Evolutionary conservation across 2,888 invertebrate genomes (phyloP), one percentile per base, ranked within the genome.

Genomic region (Odontocolon sp.): DNA sequence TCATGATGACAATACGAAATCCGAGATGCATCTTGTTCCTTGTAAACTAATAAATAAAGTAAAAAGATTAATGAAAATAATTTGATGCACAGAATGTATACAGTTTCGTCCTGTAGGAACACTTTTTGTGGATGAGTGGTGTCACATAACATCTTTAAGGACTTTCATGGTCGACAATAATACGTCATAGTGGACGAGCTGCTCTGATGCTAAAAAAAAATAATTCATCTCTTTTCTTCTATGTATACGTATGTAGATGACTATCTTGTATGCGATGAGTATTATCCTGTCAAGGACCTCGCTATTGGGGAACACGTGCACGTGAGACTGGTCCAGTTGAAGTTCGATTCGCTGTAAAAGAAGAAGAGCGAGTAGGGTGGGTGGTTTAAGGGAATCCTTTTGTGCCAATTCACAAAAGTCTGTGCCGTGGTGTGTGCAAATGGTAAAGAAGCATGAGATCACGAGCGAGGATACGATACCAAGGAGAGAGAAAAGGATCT

Each of bases 371-470:
- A 31, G 14, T 11, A 11, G 23, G 45, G 33, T 28, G 54, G 77
- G 3, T 59, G 21, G 63, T 67, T 16, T 47, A 31, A 66, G 82
- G 45, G 77, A 71, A 81, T 82, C 78, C 79, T 77, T 83, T 84
- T 82, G 82, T 80, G 57, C 69, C 31, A 76, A 70, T 81, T 80
- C 64, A 79, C 78, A 78, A 81, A 82, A 83, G 79, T 84, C 77
- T 72, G 66, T 77, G 77, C 18, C 18, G 9, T 45, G 40, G 33
- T 38, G 38, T 42, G 68, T 52, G 73, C 67, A 75, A 80, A 72
- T 70, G 57, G 56, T 57, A 40, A 42, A 31, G 23, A 26, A 57
- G n/a, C 56, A n/a, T 52, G 9, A 42, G 8, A 66, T 56, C 63
- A 18, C 38, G 26, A 31, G 11, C 28, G 26, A 38, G n/a, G 36